Evolutionary conservation across 2,113 vertebrate genomes (phyloP).

Genomic region (Planiliza haematocheilus): DNA sequence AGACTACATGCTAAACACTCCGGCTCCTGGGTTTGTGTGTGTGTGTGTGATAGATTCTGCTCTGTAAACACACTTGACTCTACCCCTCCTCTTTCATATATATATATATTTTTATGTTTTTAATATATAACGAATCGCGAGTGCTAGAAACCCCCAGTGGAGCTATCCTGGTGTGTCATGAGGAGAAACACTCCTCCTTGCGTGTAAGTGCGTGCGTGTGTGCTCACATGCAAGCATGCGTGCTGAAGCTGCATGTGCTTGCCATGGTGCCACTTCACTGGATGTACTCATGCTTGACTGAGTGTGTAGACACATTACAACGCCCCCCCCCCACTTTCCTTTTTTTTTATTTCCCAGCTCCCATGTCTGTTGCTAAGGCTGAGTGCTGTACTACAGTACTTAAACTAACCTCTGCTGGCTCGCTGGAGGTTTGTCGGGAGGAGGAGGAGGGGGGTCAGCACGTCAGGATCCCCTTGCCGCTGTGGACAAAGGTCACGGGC

Average conservation of each 20-base stretch:
- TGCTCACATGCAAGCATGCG: constrained; percentile 55
- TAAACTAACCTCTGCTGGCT: constrained; percentile 51
- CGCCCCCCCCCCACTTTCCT: neutral
- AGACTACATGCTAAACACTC: constrained; percentile 77
- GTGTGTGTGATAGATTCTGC: constrained; percentile 68
- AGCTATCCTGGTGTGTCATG: constrained; percentile 64
- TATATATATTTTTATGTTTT: constrained; percentile 49
- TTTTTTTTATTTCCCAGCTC: constrained; percentile 34
- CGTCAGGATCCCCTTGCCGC: constrained; percentile 25
- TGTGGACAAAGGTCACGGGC: constrained; percentile 62
- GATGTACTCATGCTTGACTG: constrained; percentile 75
- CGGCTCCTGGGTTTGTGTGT: constrained; percentile 61
- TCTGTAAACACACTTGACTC: constrained; percentile 80
- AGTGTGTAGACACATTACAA: constrained; percentile 70
- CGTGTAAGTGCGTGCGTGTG: constrained; percentile 33
- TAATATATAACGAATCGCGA: constrained; percentile 64
- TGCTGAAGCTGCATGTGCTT: constrained; percentile 70
- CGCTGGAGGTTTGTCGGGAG: too few species aligned
- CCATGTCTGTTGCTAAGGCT: constrained; percentile 60
- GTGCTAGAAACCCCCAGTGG: constrained; percentile 59
- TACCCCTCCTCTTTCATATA: constrained; percentile 40
- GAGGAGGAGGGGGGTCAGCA: constrained; percentile 29
- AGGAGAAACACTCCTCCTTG: constrained; percentile 38
- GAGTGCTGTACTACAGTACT: constrained; percentile 69
- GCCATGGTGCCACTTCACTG: constrained; percentile 76